phyloP scores from a whole-genome alignment of 2,888 invertebrate species.

The Leptura quadrifasciata region DNA sequence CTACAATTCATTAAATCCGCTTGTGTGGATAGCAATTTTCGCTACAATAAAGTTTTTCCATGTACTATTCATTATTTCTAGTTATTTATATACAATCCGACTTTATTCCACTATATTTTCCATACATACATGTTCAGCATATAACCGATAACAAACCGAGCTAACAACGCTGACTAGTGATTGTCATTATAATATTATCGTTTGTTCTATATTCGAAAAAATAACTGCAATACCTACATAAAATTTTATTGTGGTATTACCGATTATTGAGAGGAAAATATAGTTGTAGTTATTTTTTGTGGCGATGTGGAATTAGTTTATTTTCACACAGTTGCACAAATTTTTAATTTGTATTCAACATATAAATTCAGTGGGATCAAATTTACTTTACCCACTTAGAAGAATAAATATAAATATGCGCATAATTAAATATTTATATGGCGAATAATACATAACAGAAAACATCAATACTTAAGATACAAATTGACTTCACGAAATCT shows the following conservation, averaged over 20 bases:
- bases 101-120: background rate
- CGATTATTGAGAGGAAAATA: background rate
- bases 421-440: no score
- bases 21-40: conserved; percentile 38
- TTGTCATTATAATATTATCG: background rate
- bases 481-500: no score
- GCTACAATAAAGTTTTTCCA: conserved; percentile 40
- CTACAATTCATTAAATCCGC: conserved; percentile 52
- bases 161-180: conserved; percentile 1
- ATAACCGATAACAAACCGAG: conserved; percentile 12
- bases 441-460: no score
- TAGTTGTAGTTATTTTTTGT: background rate
- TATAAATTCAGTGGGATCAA: no score
- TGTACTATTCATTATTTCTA: conserved; percentile 32
- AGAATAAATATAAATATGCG: no score
- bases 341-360: no score
- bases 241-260: background rate
- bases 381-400: no score
- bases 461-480: no score
- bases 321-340: no score
- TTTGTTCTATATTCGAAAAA: background rate
- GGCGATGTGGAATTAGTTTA: no score
- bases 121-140: background rate
- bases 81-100: conserved; percentile 24
- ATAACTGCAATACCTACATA: background rate